These are phyloP conservation scores for Bombus sylvicola DNA, from an alignment of 1,140 invertebrate species.

Conservation along the genomic window DNA sequence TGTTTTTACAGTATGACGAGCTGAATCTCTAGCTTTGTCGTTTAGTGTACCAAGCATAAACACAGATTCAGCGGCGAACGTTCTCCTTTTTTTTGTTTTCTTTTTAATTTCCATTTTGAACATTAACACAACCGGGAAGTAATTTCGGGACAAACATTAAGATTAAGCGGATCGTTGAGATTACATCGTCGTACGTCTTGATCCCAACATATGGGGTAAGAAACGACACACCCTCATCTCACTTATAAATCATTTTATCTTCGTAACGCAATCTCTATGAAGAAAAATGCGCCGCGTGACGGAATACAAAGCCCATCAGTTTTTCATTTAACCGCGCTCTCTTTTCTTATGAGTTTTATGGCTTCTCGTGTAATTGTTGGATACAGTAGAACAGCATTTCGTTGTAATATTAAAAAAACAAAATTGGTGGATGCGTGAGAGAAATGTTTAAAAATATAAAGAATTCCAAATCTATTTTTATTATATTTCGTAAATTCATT, in stretches of 20 bases:
- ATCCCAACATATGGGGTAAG: not conserved
- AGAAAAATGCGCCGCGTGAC: slow-evolving; percentile 28
- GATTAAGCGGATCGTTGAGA: slow-evolving; percentile 18
- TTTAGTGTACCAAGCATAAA: not conserved
- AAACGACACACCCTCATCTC: slow-evolving; percentile 17
- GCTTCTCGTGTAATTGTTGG: not conserved
- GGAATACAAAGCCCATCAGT: not conserved
- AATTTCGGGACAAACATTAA: not conserved
- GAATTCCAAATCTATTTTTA: not conserved
- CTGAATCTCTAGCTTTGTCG: not conserved
- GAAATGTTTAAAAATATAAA: not conserved
- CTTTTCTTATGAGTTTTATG: not conserved
- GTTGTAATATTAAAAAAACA: not conserved
- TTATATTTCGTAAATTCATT: not conserved
- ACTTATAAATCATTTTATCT: slow-evolving; percentile 46
- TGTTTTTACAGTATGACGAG: not conserved
- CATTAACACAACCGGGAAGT: not conserved
- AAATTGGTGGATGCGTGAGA: not conserved
- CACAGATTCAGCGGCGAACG: too few relatives aligned
- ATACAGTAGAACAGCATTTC: not conserved
- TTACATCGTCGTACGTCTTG: slow-evolving; percentile 7
- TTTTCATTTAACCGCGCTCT: slow-evolving; percentile 26
- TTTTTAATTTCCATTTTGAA: not conserved
- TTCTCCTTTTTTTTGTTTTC: not conserved
- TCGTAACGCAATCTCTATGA: slow-evolving; percentile 24